Evolutionary conservation across 2,113 vertebrate species (phyloP), one percentile per base, ranked within the genome.

Genomic region (Procavia capensis): DNA sequence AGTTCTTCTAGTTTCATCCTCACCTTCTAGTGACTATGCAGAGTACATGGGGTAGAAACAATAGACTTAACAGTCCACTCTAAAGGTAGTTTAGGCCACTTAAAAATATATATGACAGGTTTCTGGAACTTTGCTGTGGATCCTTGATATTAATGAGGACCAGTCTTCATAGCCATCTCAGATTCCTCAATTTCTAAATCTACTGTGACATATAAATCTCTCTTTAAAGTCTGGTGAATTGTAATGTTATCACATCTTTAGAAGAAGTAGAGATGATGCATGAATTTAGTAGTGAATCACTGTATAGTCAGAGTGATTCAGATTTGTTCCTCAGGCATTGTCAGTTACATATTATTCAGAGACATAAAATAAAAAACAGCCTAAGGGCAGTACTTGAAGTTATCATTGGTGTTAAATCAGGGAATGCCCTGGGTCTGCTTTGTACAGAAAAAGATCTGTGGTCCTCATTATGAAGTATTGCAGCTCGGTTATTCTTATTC

Each of bases 221-320:
- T 74, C 19, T 82, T 81, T 94, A 19, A 91, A 94, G 5, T 90
- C 91, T 8, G 64, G 20, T 75, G 78, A 82, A 50, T 93, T 76
- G 5, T 61, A 66, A 66, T 36, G n/a, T 95, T 88, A 66, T 50
- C 5, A 63, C 13, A 79, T 57, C 34, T 78, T 63, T 31, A 88
- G 20, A 85, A 39, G 29, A 85, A 72, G 57, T 91, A 34, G 76
- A 94, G 29, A 68, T 86, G 45, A 25, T 82, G 3, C 54, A 47
- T 93, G 70, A 93, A 85, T 79, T 93, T n/a, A 90, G 27, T 78
- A 79, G 43, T 85, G 11, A 93, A 66, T 86, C n/a, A 78, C 34
- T 41, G 47, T 82, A n/a, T 88, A 88, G 25, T 54, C 7, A 78
- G 43, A 78, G 29, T 76, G 72, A 84, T 41, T 95, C 43, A 78